Evolutionary conservation across 2,797 vertebrate species (phyloP), one percentile per base, ranked within the genome.

Genomic region (Halcyon leucocephala): DNA sequence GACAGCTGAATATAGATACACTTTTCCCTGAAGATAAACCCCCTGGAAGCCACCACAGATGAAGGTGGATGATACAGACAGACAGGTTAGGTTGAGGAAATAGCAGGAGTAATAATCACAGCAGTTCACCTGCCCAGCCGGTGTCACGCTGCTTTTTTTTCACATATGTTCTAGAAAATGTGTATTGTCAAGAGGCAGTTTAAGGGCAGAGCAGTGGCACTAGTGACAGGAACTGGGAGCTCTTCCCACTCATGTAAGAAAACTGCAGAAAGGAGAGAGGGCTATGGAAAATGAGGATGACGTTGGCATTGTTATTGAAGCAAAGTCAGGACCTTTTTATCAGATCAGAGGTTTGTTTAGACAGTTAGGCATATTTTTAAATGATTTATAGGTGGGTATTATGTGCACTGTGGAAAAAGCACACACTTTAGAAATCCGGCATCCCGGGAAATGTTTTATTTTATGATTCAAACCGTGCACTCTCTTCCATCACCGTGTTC

Each of bases 351-450:
- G 21, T 90, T 86, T 84, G 72, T 80, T 93, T 93, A 93, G 77
- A 90, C 90, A 95, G 69, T 54, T 62, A 72, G 52, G 33, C 33
- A 82, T 86, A 79, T 76, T 88, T 96, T 95, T 5, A 70, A 86
- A 77, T 90, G n/a, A 95, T 93, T 89, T 94, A 92, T 77, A 67
- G 89, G 67, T 49, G 62, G 90, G 62, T 82, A 95, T 70, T 91
- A 86, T 20, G n/a, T 49, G 64, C 49, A n/a, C 39, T 49, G 51
- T 39, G 66, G 15, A 89, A 94, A 60, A 17, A 64, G n/a, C 48
- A 82, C 16, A 35, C 8, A 41, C 48, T 66, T 95, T 21, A 81
- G 80, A 71, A 91, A 93, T 7, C 9, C 10, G 22, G 58, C 12
- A 82, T 64, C 44, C 73, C 21, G 55, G 71, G 49, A 82, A 92